phyloP scores from a whole-genome alignment of 2,888 invertebrate species.

The Nemotelus nigrinus region DNA sequence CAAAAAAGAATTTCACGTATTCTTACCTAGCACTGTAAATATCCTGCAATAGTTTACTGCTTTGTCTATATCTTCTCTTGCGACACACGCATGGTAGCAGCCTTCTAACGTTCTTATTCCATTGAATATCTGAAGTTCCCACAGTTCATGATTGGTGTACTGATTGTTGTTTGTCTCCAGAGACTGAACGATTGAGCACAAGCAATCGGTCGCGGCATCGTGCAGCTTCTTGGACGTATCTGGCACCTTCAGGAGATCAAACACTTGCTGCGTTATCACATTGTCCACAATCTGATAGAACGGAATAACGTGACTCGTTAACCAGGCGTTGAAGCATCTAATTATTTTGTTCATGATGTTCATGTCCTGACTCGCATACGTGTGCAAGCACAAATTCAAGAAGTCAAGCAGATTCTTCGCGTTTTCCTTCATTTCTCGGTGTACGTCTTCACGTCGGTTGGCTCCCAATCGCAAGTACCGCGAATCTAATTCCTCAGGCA shows the following conservation, averaged over 20 bases:
- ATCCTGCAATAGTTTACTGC: constrained; percentile 93
- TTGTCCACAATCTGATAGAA: constrained; percentile 79
- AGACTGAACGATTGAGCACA: constrained; percentile 85
- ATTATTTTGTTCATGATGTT: constrained; percentile 79
- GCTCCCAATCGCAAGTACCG: constrained; percentile 85
- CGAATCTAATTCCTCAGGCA: constrained; percentile 95
- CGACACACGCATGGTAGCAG: constrained; percentile 90
- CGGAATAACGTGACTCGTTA: constrained; percentile 83
- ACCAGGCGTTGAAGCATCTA: constrained; percentile 92
- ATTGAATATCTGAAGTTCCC: constrained; percentile 84
- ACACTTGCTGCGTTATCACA: constrained; percentile 77
- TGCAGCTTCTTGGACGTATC: constrained; percentile 76
- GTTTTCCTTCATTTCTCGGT: constrained; percentile 79
- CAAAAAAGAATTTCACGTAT: not conserved
- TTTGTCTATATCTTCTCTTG: constrained; percentile 93
- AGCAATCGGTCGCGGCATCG: constrained; percentile 89
- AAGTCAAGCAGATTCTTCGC: constrained; percentile 82
- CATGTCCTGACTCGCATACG: constrained; percentile 69
- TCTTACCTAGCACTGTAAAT: constrained; percentile 81
- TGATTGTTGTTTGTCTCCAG: constrained; percentile 75
- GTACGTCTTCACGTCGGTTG: constrained; percentile 87
- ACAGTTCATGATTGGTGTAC: constrained; percentile 72
- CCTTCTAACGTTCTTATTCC: constrained; percentile 83
- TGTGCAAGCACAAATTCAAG: constrained; percentile 79
- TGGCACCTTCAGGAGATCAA: constrained; percentile 74